Evolutionary conservation across 2,113 vertebrate species (phyloP), one percentile per base, ranked within the genome.

Genomic region (Entelurus aequoreus): DNA sequence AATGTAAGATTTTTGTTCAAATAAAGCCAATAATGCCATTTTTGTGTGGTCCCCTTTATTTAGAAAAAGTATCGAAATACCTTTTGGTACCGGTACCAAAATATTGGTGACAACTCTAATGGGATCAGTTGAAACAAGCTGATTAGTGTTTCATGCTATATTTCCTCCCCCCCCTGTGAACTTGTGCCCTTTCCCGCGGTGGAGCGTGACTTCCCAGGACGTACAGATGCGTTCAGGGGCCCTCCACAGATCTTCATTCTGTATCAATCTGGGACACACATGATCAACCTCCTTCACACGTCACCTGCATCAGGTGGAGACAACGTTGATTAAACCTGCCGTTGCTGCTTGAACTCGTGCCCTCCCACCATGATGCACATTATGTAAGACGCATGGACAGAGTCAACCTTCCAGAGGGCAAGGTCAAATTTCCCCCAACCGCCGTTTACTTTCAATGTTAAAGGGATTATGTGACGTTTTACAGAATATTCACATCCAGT

Each of bases 361-460:
- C 2, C 2, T 19, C 19, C 19, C 19, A 19, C 19, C 19, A 19
- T 19, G 19, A 19, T 19, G 19, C 1, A 19, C 19, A 19, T 19
- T 19, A 19, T 61, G 9, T 55, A 69, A 79, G 11, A 44, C 57
- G 57, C 21, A 1, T 49, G 59, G 60, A 54, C 7, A 72, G 57
- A 71, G 50, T 54, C 67, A 66, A 68, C 60, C 62, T 81, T 76
- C 38, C 52, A 53, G 66, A 63, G 69, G 72, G 66, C 65, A 66
- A 82, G 72, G 74, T 78, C 71, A 79, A 83, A 48, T 83, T 78
- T 79, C 82, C 79, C 77, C 81, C 72, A 1, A 1, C 3, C 21
- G 1, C 72, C 86, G 81, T 90, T 87, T 85, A 83, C 85, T 84
- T 88, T 87, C 86, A 83, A 88, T 88, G 77, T 84, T 80, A 65